Percentiles rank a stretch among this genome's conserved stretches.
These are phyloP conservation scores for Nebria brevicollis DNA, from an alignment of 2,888 invertebrate genomes.

Conservation along the genomic window DNA sequence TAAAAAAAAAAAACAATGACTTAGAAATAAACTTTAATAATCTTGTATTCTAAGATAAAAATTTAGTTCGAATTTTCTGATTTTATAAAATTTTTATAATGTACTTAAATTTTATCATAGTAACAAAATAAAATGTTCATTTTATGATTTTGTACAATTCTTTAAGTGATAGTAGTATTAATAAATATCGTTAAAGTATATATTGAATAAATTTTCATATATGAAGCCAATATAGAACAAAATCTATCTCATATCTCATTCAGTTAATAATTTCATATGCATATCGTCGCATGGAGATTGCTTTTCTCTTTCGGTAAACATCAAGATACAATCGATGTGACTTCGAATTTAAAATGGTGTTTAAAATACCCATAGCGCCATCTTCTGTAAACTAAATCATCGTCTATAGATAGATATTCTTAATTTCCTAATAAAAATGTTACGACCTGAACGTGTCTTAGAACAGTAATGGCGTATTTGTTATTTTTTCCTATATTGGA, in stretches of 20 bases:
- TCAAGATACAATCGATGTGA: constrained; percentile 44
- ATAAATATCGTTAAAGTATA: too few relatives aligned
- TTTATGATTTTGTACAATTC: too few relatives aligned
- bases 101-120: too few relatives aligned
- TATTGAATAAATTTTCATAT: too few relatives aligned
- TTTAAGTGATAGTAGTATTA: too few relatives aligned
- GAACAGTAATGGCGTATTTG: constrained; percentile 46
- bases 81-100: too few relatives aligned
- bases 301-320: constrained; percentile 37
- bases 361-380: constrained; percentile 41
- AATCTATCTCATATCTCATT: background rate
- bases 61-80: too few relatives aligned
- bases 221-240: too few relatives aligned
- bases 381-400: constrained; percentile 13
- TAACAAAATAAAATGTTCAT: too few relatives aligned
- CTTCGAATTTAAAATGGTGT: constrained; percentile 46
- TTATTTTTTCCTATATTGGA: constrained; percentile 15
- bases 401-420: constrained; percentile 27
- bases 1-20: too few relatives aligned
- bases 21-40: too few relatives aligned
- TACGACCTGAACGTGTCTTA: constrained; percentile 46
- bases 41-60: too few relatives aligned
- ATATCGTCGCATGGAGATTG: background rate
- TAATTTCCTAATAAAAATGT: constrained; percentile 47
- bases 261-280: constrained; percentile 6